Conservation (phyloP, 1,140 invertebrate species). For the Papilio machaon region DNA sequence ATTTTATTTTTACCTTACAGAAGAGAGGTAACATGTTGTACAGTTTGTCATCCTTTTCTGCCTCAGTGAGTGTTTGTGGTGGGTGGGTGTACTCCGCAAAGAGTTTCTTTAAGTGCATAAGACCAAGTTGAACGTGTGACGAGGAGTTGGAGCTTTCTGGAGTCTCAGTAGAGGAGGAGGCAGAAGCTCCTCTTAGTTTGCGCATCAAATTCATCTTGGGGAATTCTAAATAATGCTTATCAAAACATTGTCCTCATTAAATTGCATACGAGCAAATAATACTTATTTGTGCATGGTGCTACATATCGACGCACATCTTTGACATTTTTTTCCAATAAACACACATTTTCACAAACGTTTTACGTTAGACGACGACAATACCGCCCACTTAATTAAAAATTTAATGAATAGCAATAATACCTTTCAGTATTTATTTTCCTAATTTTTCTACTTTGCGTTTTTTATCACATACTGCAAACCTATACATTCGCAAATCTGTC, state of each 20-base stretch:
- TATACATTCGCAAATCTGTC: constrained; percentile 37
- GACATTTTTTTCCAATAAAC: constrained; percentile 23
- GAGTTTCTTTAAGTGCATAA: constrained; percentile 97
- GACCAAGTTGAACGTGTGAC: constrained; percentile 92
- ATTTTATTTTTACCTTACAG: constrained; percentile 90
- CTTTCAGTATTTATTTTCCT: constrained; percentile 30
- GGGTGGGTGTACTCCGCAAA: constrained; percentile 97
- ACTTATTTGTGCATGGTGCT: constrained; percentile 36
- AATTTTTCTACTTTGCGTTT: constrained; percentile 33
- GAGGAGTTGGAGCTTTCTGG: constrained; percentile 82
- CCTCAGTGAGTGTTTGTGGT: constrained; percentile 88
- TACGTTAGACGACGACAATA: constrained; percentile 13
- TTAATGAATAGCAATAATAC: neutral
- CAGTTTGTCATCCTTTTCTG: constrained; percentile 95
- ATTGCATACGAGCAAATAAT: constrained; percentile 16
- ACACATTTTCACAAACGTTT: constrained; percentile 12
- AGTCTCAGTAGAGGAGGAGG: constrained; percentile 69
- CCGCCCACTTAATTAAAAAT: neutral
- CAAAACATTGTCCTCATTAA: constrained; percentile 35
- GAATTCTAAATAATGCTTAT: constrained; percentile 34
- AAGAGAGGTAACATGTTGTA: constrained; percentile 99
- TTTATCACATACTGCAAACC: constrained; percentile 27
- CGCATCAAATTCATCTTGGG: constrained; percentile 91
- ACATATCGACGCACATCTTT: constrained; percentile 30
- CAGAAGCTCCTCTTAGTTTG: constrained; percentile 87